Evolutionary conservation across 2,888 invertebrate species (phyloP).

Genomic region (Heliconius erato): DNA sequence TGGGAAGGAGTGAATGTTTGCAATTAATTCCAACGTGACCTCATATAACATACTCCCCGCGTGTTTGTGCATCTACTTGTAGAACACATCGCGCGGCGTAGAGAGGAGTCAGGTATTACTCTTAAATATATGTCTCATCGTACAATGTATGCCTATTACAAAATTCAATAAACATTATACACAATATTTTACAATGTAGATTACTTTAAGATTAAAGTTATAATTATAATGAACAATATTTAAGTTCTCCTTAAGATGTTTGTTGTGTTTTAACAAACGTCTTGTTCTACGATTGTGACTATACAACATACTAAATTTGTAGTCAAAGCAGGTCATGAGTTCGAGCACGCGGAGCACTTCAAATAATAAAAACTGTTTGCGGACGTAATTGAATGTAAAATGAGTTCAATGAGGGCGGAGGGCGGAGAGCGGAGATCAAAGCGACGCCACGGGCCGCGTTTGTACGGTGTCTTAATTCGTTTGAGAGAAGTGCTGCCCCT

Average conservation of each 20-base stretch:
- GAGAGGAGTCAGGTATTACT: not conserved
- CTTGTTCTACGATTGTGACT: not conserved
- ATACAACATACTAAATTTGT: slow-evolving; percentile 1
- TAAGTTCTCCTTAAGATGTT: not conserved
- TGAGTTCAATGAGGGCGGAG: slow-evolving; percentile 51
- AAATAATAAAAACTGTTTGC: slow-evolving; percentile 59
- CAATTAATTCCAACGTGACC: slow-evolving; percentile 26
- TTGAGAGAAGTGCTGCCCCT: slow-evolving; percentile 45
- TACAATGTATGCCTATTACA: too few species aligned
- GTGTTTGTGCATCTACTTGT: slow-evolving; percentile 21
- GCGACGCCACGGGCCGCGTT: slow-evolving; percentile 50
- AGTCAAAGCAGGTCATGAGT: slow-evolving; percentile 3
- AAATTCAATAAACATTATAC: too few species aligned
- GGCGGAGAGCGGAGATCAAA: slow-evolving; percentile 44
- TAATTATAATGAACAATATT: not conserved
- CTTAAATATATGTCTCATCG: too few species aligned
- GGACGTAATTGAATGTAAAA: slow-evolving; percentile 62
- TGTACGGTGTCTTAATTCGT: slow-evolving; percentile 53
- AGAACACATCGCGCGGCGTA: not conserved
- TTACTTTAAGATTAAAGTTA: too few species aligned
- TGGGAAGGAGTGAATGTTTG: slow-evolving; percentile 19
- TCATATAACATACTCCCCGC: not conserved
- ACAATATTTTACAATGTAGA: too few species aligned
- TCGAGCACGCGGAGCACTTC: slow-evolving; percentile 21
- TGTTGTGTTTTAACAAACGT: not conserved